Percentiles rank a stretch among this genome's conserved stretches.
Evolutionary conservation across 2,888 invertebrate species (phyloP).

Genomic region (Hirtodrosophila alboralis): DNA sequence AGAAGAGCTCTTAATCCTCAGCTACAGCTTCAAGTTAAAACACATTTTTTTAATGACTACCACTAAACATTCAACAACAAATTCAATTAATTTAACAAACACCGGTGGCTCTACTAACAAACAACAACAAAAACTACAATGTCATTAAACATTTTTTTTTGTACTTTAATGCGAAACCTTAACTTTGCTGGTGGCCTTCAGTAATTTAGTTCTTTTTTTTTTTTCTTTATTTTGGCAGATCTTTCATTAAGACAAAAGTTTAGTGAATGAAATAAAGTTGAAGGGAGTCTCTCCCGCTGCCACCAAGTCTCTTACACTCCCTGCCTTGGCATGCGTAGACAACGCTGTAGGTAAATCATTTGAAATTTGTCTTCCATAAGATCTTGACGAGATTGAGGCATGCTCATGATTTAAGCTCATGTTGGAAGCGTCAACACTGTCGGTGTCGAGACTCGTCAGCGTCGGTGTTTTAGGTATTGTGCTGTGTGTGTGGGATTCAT

Average conservation of each 20-base stretch:
- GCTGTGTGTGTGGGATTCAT: conserved; percentile 32
- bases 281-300: conserved; percentile 9
- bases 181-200: conserved; percentile 62
- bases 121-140: conserved; percentile 13
- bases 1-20: neutral
- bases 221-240: conserved; percentile 46
- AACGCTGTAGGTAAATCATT: conserved; percentile 77
- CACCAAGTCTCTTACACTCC: conserved; percentile 1
- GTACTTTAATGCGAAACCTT: conserved; percentile 44
- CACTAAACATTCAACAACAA: conserved; percentile 67
- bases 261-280: conserved; percentile 69
- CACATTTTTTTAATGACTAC: conserved; percentile 60
- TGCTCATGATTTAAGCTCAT: conserved; percentile 71
- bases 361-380: conserved; percentile 72
- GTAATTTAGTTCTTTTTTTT: conserved; percentile 41
- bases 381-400: conserved; percentile 71
- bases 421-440: conserved; percentile 49
- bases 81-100: conserved; percentile 73
- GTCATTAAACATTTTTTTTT: conserved; percentile 29
- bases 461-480: conserved; percentile 33
- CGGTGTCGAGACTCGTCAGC: conserved; percentile 25
- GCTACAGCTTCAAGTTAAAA: conserved; percentile 21
- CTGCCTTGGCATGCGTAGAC: conserved; percentile 30
- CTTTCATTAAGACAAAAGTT: conserved; percentile 76
- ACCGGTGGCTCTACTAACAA: conserved; percentile 42